Evolutionary conservation across 2,888 invertebrate genomes (phyloP).

Genomic region (Lacanobia oleracea): DNA sequence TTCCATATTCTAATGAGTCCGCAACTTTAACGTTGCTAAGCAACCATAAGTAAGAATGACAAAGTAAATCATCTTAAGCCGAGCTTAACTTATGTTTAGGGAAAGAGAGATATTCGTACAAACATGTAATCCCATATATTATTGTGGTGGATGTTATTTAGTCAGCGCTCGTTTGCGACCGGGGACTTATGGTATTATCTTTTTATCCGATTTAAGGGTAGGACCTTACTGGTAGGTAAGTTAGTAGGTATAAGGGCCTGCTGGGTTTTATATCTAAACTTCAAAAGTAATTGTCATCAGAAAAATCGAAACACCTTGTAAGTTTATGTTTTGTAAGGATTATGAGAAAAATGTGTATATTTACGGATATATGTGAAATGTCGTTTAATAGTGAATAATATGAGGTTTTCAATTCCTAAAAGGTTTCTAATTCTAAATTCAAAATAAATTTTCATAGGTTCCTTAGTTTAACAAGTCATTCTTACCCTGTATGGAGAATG

Average conservation of each 20-base stretch:
- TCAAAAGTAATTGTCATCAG: too few relatives aligned
- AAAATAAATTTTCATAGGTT: too few relatives aligned
- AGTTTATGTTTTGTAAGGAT: too few relatives aligned
- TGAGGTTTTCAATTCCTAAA: too few relatives aligned
- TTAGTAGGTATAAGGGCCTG: background rate
- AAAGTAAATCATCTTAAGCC: conserved; percentile 39
- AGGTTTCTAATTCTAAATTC: too few relatives aligned
- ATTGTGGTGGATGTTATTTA: conserved; percentile 24
- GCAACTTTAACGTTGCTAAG: conserved; percentile 1
- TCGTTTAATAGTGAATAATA: too few relatives aligned
- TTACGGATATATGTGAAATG: too few relatives aligned
- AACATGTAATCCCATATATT: conserved; percentile 38
- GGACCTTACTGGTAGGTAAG: background rate
- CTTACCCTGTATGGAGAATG: too few relatives aligned
- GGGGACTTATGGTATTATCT: background rate
- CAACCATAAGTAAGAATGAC: conserved; percentile 15
- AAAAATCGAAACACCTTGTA: too few relatives aligned
- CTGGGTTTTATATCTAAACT: background rate
- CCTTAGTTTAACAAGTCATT: too few relatives aligned
- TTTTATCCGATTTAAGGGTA: conserved; percentile 6
- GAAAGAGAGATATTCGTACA: conserved; percentile 30
- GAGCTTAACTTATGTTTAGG: conserved; percentile 42
- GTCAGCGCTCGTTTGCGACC: background rate
- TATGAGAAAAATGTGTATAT: too few relatives aligned
- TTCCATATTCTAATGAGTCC: background rate